phyloP scores from a whole-genome alignment of 2,888 invertebrate species.

The Protodeltote pygarga region DNA sequence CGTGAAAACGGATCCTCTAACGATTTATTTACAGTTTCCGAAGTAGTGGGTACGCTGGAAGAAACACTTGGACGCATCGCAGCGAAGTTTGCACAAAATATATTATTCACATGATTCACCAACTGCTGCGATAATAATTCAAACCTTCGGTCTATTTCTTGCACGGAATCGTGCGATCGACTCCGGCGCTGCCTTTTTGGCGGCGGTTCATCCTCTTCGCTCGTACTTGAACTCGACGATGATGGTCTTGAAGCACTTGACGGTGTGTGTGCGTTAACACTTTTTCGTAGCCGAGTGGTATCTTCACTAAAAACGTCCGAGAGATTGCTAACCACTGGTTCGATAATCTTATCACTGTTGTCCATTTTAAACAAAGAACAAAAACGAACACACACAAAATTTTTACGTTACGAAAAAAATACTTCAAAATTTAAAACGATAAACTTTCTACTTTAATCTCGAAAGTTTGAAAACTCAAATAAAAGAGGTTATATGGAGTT shows the following conservation, averaged over 20 bases:
- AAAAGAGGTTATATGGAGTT: too few species aligned
- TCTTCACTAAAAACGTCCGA: background rate
- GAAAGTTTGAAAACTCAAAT: too few species aligned
- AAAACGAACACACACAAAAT: background rate
- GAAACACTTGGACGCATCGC: too few species aligned
- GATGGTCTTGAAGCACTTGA: too few species aligned
- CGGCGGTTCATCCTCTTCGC: background rate
- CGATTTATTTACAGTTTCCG: background rate
- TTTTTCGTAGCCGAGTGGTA: too few species aligned
- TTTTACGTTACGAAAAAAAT: background rate
- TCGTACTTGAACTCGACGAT: background rate
- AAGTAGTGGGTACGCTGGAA: background rate
- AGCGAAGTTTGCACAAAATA: background rate
- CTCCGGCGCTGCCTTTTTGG: background rate
- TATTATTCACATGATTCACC: background rate
- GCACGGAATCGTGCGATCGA: background rate
- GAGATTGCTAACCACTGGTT: too few species aligned
- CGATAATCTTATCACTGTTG: background rate
- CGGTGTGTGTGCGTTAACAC: too few species aligned
- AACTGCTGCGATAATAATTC: background rate
- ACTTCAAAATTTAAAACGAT: too few species aligned
- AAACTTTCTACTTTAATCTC: background rate
- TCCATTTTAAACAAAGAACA: too few species aligned
- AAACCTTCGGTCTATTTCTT: background rate
- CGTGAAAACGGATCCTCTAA: background rate